phyloP scores from a whole-genome alignment of 2,113 vertebrate species.

The Orthochromis malagaraziensis region DNA sequence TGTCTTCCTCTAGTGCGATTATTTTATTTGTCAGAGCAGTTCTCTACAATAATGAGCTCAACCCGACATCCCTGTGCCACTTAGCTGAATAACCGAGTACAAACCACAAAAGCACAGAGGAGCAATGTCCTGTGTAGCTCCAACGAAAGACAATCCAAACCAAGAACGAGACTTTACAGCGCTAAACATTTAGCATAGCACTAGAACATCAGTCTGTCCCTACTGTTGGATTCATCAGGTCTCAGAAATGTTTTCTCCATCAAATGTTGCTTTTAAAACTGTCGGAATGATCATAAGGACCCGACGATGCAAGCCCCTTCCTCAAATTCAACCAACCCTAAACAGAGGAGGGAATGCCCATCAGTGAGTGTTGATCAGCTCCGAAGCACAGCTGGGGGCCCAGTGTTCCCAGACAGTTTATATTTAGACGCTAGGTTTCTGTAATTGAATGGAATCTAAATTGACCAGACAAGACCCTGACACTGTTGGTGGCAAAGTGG shows the following conservation, averaged over 20 bases:
- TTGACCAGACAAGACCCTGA: constrained; percentile 40
- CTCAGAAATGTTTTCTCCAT: background rate
- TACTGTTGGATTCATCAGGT: accelerated
- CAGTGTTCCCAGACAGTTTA: constrained; percentile 32
- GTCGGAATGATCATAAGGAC: background rate
- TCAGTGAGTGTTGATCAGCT: background rate
- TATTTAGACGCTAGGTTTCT: constrained; percentile 24
- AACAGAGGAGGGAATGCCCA: background rate
- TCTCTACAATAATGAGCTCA: background rate
- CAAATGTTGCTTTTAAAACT: background rate
- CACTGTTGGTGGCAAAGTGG: constrained; percentile 49
- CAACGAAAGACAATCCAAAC: background rate
- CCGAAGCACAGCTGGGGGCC: background rate
- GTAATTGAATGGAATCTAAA: constrained; percentile 50
- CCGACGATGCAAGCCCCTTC: background rate
- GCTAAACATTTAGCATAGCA: background rate
- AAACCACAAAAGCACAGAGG: background rate
- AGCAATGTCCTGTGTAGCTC: background rate
- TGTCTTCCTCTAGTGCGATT: background rate
- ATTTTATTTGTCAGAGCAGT: background rate
- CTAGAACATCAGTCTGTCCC: background rate
- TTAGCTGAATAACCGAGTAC: background rate
- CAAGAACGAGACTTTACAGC: background rate
- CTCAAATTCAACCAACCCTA: background rate
- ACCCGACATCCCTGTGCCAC: background rate